phyloP scores from a whole-genome alignment of 2,888 invertebrate species.

The Drosophila prolongata region DNA sequence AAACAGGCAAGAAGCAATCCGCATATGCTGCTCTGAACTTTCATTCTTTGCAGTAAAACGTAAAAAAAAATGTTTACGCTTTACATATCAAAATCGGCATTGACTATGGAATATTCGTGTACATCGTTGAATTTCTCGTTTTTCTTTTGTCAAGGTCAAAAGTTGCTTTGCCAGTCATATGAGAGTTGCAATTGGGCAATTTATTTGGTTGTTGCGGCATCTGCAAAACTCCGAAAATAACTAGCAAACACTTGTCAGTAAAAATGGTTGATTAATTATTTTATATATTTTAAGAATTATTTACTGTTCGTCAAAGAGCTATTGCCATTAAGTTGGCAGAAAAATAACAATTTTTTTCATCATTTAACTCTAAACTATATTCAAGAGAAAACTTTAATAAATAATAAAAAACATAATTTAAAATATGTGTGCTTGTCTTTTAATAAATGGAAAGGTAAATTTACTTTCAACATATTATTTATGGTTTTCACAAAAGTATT shows the following conservation, averaged over 20 bases:
- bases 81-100: constrained; percentile 6
- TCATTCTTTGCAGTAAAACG: constrained; percentile 15
- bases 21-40: constrained; percentile 6
- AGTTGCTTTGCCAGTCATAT: not conserved
- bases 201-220: not conserved
- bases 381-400: no score
- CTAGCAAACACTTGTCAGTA: not conserved
- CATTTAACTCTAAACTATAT: no score
- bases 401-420: no score
- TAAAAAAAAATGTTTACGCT: constrained; percentile 14
- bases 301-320: not conserved
- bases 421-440: no score
- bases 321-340: no score
- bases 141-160: constrained; percentile 5
- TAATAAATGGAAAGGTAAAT: no score
- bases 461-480: not conserved
- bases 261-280: not conserved
- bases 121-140: not conserved
- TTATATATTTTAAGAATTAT: not conserved
- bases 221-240: not conserved
- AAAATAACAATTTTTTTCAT: no score
- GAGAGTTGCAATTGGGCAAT: not conserved
- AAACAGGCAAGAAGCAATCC: constrained; percentile 2
- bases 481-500: constrained; percentile 1
- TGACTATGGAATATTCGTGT: constrained; percentile 1